Base-by-base conservation (phyloP, 2,797 vertebrate species). In the Xenops minutus region DNA sequence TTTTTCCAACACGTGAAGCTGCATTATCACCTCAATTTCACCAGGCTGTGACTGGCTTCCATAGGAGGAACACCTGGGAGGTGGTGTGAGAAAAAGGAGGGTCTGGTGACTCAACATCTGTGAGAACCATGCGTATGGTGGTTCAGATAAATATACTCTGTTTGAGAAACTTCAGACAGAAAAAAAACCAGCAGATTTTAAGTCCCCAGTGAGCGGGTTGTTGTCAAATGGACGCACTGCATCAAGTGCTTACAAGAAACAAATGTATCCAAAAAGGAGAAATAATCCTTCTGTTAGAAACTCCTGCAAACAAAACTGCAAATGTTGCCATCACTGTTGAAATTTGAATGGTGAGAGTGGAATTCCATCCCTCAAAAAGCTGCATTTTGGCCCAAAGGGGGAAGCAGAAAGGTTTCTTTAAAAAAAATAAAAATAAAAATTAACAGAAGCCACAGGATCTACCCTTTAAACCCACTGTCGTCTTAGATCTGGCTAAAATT, bases 271-370 rank as follows among this genome's bases (percentile, higher is more conserved):
- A 73, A 94, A 43, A 66, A 87, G 71, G 83, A 92, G 30, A 88
- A 92, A 77, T 85, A 93, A 79, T 87, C 85, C 49, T 88, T 75
- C 66, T 85, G 83, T 83, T 92, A 64, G 85, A 89, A 92, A 82
- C 63, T 49, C 61, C 52, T 43, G 48, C 77, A 85, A 94, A 94
- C 77, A 85, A 67, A 92, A 75, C 74, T 71, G 46, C 10, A 85
- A 94, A 73, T 54, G 54, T 71, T 95, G 82, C 73, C 76, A 54
- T 88, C 49, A 4, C 26, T 55, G 55, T 62, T 88, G 80, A 92
- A 96, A 78, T 63, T 8, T 90, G 34, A 93, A 87, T 61, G 1
- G 4, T 49, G 41, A 77, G 61, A 87, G 30, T 71, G n/a, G 71
- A 87, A 72, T 74, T 90, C 77, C 41, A 41, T 49, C n/a, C 37